Evolutionary conservation across 2,888 invertebrate genomes (phyloP).

Genomic region (Nebria salina): DNA sequence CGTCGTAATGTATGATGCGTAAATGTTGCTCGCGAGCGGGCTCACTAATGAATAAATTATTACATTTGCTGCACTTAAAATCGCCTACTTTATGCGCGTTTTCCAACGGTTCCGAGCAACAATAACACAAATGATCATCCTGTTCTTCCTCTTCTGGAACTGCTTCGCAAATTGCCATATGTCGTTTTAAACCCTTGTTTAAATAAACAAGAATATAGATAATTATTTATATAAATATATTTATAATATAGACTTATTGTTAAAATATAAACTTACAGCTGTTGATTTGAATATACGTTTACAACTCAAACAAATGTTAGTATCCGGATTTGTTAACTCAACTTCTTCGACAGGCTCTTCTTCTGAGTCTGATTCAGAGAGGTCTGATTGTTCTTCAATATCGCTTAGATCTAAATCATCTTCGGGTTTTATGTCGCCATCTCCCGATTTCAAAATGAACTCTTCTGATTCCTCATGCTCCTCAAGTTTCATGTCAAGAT

Average conservation of each 20-base stretch:
- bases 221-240: no score
- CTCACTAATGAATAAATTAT: constrained; percentile 77
- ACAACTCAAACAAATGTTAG: constrained; percentile 32
- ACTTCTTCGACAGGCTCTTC: constrained; percentile 40
- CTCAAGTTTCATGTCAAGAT: constrained; percentile 13
- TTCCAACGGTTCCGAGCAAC: constrained; percentile 68
- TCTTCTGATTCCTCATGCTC: background rate
- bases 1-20: constrained; percentile 73
- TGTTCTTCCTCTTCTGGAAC: constrained; percentile 51
- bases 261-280: constrained; percentile 14
- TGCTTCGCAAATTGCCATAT: constrained; percentile 57
- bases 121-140: constrained; percentile 64
- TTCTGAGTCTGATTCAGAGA: constrained; percentile 39
- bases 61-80: constrained; percentile 70
- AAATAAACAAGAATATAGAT: no score
- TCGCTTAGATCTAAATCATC: background rate
- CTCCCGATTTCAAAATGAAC: background rate
- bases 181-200: constrained; percentile 60
- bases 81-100: constrained; percentile 67
- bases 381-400: constrained; percentile 37
- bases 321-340: constrained; percentile 29
- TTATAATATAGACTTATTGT: no score
- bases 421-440: background rate
- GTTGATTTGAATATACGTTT: constrained; percentile 29
- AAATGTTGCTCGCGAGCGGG: constrained; percentile 73